phyloP scores from a whole-genome alignment of 2,888 invertebrate species.

The Eurytoma adleriae region DNA sequence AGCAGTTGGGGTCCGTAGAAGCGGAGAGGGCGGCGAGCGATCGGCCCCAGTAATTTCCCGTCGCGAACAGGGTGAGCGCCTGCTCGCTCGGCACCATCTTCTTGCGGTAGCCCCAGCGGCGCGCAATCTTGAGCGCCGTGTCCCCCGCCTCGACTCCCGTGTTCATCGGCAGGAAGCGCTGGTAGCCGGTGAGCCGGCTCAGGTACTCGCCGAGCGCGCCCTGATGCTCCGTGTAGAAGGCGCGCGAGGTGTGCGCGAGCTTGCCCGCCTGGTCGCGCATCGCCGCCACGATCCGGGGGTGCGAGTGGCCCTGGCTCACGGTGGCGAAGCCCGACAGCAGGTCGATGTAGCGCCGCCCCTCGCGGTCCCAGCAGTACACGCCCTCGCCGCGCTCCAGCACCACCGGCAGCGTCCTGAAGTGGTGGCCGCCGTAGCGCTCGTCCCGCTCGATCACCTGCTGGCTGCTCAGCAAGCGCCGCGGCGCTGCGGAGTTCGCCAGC shows the following conservation, averaged over 20 bases:
- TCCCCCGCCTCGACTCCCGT: conserved; percentile 91
- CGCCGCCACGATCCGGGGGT: conserved; percentile 83
- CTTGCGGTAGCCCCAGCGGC: conserved; percentile 88
- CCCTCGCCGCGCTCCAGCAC: conserved; percentile 83
- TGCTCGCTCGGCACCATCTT: conserved; percentile 84
- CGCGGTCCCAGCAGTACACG: conserved; percentile 87
- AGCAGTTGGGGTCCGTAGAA: conserved; percentile 85
- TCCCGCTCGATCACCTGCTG: conserved; percentile 78
- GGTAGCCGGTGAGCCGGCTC: conserved; percentile 84
- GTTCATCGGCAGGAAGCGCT: conserved; percentile 90
- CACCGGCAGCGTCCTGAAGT: conserved; percentile 85
- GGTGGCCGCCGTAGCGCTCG: conserved; percentile 82
- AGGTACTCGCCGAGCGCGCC: conserved; percentile 86
- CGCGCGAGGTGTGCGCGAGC: conserved; percentile 86
- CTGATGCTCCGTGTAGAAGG: conserved; percentile 85
- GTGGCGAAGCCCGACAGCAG: conserved; percentile 90
- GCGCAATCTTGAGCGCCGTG: conserved; percentile 86
- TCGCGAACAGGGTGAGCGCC: conserved; percentile 86
- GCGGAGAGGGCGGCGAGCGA: conserved; percentile 88
- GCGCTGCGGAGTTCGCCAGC: conserved; percentile 29
- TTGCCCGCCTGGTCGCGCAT: conserved; percentile 79
- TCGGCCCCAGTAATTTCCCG: conserved; percentile 90
- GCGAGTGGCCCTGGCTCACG: conserved; percentile 89
- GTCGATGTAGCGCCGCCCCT: conserved; percentile 87
- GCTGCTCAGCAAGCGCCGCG: conserved; percentile 61